A percentile compares a stretch with the other conserved stretches of the same genome.
These are phyloP conservation scores for Gryllus longicercus DNA, from an alignment of 2,888 invertebrate species.

Conservation along the genomic window DNA sequence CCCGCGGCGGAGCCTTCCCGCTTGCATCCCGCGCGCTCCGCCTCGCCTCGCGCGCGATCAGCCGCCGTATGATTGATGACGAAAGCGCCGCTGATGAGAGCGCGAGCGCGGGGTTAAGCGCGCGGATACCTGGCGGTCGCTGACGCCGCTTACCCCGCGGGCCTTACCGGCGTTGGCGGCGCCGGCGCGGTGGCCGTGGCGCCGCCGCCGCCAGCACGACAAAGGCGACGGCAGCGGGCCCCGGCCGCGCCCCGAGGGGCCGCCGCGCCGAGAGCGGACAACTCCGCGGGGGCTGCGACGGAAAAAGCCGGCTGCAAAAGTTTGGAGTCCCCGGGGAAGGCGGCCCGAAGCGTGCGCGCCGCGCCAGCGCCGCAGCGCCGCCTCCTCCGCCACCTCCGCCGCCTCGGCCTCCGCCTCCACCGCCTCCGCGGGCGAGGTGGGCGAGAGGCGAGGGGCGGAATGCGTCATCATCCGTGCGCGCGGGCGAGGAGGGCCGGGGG, in stretches of 20 bases:
- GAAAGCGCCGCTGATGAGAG: slow-evolving; percentile 6
- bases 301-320: slow-evolving; percentile 17
- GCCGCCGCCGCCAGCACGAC: not conserved
- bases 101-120: no score
- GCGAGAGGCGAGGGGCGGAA: not conserved
- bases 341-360: slow-evolving; percentile 11
- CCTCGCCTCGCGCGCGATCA: not conserved
- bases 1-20: not conserved
- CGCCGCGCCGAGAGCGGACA: slow-evolving; percentile 8
- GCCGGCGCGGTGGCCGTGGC: not conserved
- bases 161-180: no score
- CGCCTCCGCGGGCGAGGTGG: not conserved
- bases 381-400: no score
- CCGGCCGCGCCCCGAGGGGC: not conserved
- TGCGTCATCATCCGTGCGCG: not conserved
- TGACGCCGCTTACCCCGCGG: not conserved
- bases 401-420: no score
- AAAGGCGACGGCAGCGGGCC: not conserved
- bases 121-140: no score
- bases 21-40: not conserved
- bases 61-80: slow-evolving; percentile 19
- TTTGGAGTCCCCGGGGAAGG: not conserved
- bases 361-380: not conserved
- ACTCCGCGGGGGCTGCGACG: slow-evolving; percentile 17
- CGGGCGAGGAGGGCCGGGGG: not conserved